Evolutionary conservation across 2,888 invertebrate genomes (phyloP), one percentile per base, ranked within the genome.

Genomic region (Erebia epiphron): DNA sequence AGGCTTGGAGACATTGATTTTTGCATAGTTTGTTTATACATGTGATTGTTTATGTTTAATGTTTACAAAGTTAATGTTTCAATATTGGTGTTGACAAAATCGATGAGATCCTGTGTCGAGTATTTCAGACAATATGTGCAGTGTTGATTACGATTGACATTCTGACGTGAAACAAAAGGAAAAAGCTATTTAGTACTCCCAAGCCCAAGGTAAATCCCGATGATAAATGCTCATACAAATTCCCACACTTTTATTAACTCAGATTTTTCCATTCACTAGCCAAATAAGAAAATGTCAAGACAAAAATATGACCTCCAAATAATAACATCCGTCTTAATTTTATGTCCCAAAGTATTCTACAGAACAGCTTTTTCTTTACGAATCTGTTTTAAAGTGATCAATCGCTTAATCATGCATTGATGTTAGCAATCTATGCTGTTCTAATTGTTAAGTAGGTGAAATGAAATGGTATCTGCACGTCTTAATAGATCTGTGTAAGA

Each of bases 121-220:
- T 83, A 79, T 77, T 78, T 78, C 73, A 76, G 78, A 88, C 90
- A 91, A 87, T 90, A 91, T 92, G 92, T 90, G 89, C 85, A 85
- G 84, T 86, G 90, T 89, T 91, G 88, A 90, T 89, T 90, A 89
- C 91, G 87, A 86, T 89, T 91, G 92, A 90, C 90, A 62, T 62
- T 90, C 88, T 90, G 86, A 78, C 87, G 80, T 76, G 77, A 79
- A 90, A 86, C 88, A 88, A 88, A 89, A 89, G 84, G 86, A 88
- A 89, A 90, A 89, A 88, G 84, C 83, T 84, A 78, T 78, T 69
- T 3, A 3, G 26, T 26, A 75, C 66, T 73, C 63, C 60, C 64
- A 68, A 63, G 58, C 69, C 69, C 46, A 74, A 90, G 88, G 90
- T 90, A 89, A 84, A 73, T 74, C 75, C 77, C 16, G 35, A 49